Base-by-base conservation (phyloP, 2,113 vertebrate genomes). In the Neolamprologus ventralis region DNA sequence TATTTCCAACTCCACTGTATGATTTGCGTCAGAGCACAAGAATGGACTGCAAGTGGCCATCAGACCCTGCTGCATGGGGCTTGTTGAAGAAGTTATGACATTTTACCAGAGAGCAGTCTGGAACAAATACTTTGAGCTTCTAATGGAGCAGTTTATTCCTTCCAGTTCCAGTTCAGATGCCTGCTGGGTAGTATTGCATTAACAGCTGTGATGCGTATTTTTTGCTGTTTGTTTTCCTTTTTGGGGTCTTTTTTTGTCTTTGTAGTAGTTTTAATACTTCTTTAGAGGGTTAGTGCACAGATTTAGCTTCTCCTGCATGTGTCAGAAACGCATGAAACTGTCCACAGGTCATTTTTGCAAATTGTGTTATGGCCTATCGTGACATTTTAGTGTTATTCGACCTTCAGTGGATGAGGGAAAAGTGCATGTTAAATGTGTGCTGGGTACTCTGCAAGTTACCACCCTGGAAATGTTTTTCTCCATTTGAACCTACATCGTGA, bases 1-100 rank as follows among this genome's bases (percentile, higher is more conserved):
- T 84, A 84, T 86, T 89, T 84, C 21, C 40, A 78, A 53, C 86
- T 80, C 80, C n/a, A 23, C 65, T 71, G 33, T 80, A 26, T 40
- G 54, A 91, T 93, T 86, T 91, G 68, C 85, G 88, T 85, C 81
- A 88, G 91, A 84, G 86, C 84, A 81, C 65, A 65, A 87, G 85
- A 91, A 78, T 85, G 51, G 31, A 65, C 73, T 55, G 80, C 84
- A 54, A 85, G 84, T 82, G 84, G 80, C 82, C 65, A 49, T 87
- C 87, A 86, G 58, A 87, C 49, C 54, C 79, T 21, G 53, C 79
- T 87, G 82, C 31, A 78, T 88, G 13, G 28, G 54, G 23, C 45
- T 63, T 7, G 2, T 47, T 13, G 63, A 81, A 78, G 65, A 85
- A 57, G 37, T 60, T 55, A 13, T 85, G 85, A 82, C 85, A 82